Conservation (phyloP, 2,888 invertebrate species). For the Caenorhabditis becei region DNA sequence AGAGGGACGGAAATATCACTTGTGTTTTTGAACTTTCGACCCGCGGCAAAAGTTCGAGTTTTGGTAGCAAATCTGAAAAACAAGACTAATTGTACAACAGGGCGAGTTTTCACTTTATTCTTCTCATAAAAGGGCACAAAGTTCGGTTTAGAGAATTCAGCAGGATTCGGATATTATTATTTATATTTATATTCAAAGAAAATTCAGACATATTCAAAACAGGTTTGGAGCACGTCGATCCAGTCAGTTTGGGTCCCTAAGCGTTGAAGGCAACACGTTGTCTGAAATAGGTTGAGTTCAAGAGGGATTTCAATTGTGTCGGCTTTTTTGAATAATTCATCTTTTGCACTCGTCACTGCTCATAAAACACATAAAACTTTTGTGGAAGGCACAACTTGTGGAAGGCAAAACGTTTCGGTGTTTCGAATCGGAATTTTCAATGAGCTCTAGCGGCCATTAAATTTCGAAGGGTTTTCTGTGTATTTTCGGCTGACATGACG, state of each 20-base stretch:
- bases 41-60: no score
- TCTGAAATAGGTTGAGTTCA: constrained; percentile 8
- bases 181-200: no score
- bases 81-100: constrained; percentile 10
- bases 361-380: constrained; percentile 52
- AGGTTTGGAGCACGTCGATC: no score
- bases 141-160: no score
- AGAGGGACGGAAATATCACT: background rate
- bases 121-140: background rate
- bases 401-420: no score
- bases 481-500: background rate
- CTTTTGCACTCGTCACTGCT: constrained; percentile 46
- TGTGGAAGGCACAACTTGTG: constrained; percentile 1
- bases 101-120: constrained; percentile 15
- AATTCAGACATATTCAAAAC: no score
- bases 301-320: constrained; percentile 24
- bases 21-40: no score
- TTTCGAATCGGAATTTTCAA: constrained; percentile 42
- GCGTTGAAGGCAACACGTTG: no score
- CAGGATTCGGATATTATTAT: no score
- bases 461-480: constrained; percentile 2
- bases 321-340: constrained; percentile 48
- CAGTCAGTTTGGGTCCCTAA: no score
- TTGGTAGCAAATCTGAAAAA: background rate
- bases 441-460: constrained; percentile 28